Conservation (phyloP, 2,888 invertebrate genomes). For the Agrotis puta region DNA sequence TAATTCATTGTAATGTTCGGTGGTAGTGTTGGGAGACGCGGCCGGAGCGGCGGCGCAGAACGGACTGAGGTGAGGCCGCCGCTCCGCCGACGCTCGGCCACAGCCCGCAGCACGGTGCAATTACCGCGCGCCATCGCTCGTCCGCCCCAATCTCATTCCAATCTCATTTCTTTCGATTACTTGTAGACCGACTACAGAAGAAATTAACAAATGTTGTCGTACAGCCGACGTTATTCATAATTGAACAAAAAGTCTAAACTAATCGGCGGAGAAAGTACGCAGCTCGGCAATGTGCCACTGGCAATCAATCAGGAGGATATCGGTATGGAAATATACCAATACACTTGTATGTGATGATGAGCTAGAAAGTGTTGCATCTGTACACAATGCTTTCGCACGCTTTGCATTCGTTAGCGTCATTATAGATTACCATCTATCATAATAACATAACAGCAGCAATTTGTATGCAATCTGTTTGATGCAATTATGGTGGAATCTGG, state of each 20-base stretch:
- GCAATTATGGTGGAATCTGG: conserved; percentile 44
- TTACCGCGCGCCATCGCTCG: conserved; percentile 79
- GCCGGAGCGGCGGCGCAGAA: conserved; percentile 64
- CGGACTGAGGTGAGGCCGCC: conserved; percentile 74
- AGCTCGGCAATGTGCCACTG: conserved; percentile 64
- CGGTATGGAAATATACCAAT: conserved; percentile 66
- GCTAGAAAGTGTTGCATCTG: conserved; percentile 62
- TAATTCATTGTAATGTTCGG: conserved; percentile 64
- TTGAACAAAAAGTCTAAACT: conserved; percentile 76
- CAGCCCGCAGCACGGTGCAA: conserved; percentile 74
- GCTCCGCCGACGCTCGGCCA: conserved; percentile 74
- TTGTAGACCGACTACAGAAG: conserved; percentile 77
- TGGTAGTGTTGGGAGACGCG: conserved; percentile 63
- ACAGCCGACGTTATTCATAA: conserved; percentile 69
- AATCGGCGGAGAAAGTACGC: conserved; percentile 79
- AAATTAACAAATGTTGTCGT: conserved; percentile 83
- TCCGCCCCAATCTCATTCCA: conserved; percentile 84
- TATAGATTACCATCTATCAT: conserved; percentile 65
- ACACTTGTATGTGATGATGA: conserved; percentile 67
- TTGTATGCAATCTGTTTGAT: conserved; percentile 40
- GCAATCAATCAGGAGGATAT: conserved; percentile 78
- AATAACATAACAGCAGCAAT: conserved; percentile 39
- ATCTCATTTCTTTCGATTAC: conserved; percentile 86
- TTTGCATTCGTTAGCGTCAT: conserved; percentile 62
- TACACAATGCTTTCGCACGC: conserved; percentile 69